Conservation (phyloP, 2,888 invertebrate genomes). For the Latheticus oryzae region DNA sequence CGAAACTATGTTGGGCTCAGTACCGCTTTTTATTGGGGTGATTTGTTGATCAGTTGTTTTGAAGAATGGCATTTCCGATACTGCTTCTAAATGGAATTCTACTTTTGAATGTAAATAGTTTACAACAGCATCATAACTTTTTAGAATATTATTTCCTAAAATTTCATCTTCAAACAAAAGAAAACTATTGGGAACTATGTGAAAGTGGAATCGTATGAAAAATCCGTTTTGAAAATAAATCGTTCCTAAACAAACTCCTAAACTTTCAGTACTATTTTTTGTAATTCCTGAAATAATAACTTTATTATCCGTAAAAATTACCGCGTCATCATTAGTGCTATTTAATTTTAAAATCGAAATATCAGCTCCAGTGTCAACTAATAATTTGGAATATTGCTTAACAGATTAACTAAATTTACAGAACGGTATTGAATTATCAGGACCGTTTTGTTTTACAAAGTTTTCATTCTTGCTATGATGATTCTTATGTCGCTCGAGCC, state of each 20-base stretch:
- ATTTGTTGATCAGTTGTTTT: too few species aligned
- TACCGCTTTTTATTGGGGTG: neutral
- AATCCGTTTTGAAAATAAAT: constrained; percentile 16
- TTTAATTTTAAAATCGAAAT: constrained; percentile 33
- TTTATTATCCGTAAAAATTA: constrained; percentile 16
- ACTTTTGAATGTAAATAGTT: neutral
- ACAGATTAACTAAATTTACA: constrained; percentile 13
- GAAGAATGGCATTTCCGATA: constrained; percentile 1
- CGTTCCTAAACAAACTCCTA: constrained; percentile 21
- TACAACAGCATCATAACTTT: neutral
- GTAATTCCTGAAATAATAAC: constrained; percentile 23
- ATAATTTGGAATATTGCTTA: constrained; percentile 14
- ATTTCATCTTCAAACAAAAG: constrained; percentile 44
- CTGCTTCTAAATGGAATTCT: constrained; percentile 8
- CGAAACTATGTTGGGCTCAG: neutral
- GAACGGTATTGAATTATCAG: neutral
- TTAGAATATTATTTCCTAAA: constrained; percentile 2
- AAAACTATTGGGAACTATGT: constrained; percentile 38
- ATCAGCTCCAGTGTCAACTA: constrained; percentile 41
- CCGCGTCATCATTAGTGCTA: constrained; percentile 14
- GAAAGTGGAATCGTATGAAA: constrained; percentile 27
- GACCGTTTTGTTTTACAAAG: too few species aligned
- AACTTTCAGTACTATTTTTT: constrained; percentile 20
- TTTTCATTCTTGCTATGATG: too few species aligned
- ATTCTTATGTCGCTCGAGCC: too few species aligned